phyloP scores from a whole-genome alignment of 2,888 invertebrate species.

The Apoda limacodes region DNA sequence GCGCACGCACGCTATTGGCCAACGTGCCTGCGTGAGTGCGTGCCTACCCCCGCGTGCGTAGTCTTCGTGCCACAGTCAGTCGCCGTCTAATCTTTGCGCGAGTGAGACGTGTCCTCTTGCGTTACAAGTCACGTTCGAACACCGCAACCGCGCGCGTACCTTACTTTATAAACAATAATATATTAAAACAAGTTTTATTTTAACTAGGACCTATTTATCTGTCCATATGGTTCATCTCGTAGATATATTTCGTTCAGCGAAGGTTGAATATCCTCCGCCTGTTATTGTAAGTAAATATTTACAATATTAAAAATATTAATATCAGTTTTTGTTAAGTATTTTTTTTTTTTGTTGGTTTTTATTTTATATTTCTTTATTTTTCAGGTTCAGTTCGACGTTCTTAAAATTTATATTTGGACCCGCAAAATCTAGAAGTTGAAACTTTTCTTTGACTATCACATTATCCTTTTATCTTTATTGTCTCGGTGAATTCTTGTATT shows the following conservation, averaged over 20 bases:
- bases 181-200: constrained; percentile 36
- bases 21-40: constrained; percentile 64
- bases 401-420: too few relatives aligned
- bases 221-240: constrained; percentile 87
- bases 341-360: constrained; percentile 14
- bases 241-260: constrained; percentile 83
- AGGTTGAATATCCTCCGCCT: constrained; percentile 80
- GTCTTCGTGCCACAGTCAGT: constrained; percentile 52
- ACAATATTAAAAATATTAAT: constrained; percentile 18
- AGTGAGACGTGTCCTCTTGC: constrained; percentile 36
- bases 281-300: constrained; percentile 77
- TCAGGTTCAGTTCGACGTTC: too few relatives aligned
- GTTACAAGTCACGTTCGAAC: constrained; percentile 38
- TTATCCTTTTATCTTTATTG: too few relatives aligned
- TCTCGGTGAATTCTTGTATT: too few relatives aligned
- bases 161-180: constrained; percentile 20
- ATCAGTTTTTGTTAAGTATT: constrained; percentile 12
- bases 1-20: constrained; percentile 68
- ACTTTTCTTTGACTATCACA: too few relatives aligned
- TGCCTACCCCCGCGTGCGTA: constrained; percentile 63
- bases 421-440: too few relatives aligned
- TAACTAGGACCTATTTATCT: constrained; percentile 55
- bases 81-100: constrained; percentile 44
- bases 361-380: constrained; percentile 20
- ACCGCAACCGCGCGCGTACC: constrained; percentile 37